A percentile compares a stretch with the other conserved stretches of the same genome.
These are phyloP conservation scores for Tautogolabrus adspersus DNA, from an alignment of 2,113 vertebrate species.

Conservation along the genomic window DNA sequence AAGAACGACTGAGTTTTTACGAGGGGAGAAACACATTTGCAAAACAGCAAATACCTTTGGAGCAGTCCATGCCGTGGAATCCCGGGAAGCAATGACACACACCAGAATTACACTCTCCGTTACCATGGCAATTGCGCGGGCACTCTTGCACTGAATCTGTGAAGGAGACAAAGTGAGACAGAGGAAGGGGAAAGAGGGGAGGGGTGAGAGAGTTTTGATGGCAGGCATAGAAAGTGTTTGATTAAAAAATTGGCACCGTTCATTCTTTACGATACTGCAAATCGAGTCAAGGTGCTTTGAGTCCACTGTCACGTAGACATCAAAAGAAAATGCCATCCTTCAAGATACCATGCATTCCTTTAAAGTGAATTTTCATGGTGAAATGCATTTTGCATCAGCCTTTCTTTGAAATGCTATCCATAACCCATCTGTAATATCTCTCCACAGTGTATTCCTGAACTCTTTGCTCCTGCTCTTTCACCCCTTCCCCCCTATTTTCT, in stretches of 20 bases:
- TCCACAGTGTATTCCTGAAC: background rate
- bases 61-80: constrained; percentile 97
- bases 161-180: constrained; percentile 66
- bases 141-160: constrained; percentile 99
- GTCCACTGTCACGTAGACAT: constrained; percentile 47
- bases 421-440: constrained; percentile 27
- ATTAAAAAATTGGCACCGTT: constrained; percentile 68
- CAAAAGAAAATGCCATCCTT: constrained; percentile 46
- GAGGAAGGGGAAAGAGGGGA: constrained; percentile 32
- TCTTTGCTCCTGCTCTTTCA: background rate
- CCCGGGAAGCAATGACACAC: constrained; percentile 98
- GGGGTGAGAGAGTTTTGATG: constrained; percentile 64
- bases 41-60: constrained; percentile 90
- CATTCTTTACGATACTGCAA: constrained; percentile 56
- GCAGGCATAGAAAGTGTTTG: constrained; percentile 68
- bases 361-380: constrained; percentile 26
- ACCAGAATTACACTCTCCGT: constrained; percentile 97
- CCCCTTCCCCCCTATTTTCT: background rate
- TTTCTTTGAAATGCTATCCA: constrained; percentile 28
- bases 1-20: background rate
- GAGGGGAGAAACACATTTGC: constrained; percentile 19
- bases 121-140: constrained; percentile 97
- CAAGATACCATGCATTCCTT: constrained; percentile 31
- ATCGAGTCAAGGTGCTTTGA: constrained; percentile 32
- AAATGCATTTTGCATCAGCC: constrained; percentile 43